phyloP scores from a whole-genome alignment of 37 sponge, comb jelly and placozoan genomes.

The Lycopodina hypogea region DNA sequence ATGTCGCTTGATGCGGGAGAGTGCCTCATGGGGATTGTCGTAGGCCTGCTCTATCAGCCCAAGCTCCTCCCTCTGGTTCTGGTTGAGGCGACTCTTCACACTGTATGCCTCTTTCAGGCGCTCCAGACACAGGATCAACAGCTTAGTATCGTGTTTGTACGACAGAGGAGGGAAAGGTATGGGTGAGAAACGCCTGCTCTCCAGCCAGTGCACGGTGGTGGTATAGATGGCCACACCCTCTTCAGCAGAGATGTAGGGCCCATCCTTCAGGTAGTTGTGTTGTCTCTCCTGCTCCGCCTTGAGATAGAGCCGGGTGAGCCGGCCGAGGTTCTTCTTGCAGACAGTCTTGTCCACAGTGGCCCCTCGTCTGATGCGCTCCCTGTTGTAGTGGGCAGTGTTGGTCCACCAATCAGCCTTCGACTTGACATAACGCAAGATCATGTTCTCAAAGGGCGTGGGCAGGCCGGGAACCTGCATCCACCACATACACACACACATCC shows the following conservation, averaged over 20 bases:
- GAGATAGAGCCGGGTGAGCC: conserved; percentile 93
- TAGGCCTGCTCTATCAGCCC: conserved; percentile 99
- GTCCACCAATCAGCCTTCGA: conserved; percentile 99
- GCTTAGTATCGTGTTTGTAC: conserved; percentile 99
- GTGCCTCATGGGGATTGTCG: conserved; percentile 98
- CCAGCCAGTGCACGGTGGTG: conserved; percentile 99
- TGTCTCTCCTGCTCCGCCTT: conserved; percentile 99
- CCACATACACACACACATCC: neutral
- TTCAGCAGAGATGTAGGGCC: conserved; percentile 96
- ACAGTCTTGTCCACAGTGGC: conserved; percentile 99
- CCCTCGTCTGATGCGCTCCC: conserved; percentile 96
- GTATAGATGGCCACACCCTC: conserved; percentile 99
- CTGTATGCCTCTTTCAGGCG: conserved; percentile 92
- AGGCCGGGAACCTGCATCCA: conserved; percentile 83
- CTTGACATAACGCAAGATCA: conserved; percentile 99
- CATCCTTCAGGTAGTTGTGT: conserved; percentile 99
- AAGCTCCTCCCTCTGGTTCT: conserved; percentile 95
- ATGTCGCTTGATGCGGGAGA: conserved; percentile 95
- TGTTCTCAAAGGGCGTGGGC: conserved; percentile 97
- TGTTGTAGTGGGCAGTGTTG: conserved; percentile 98
- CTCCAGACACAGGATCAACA: conserved; percentile 96
- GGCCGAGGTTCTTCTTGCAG: conserved; percentile 99
- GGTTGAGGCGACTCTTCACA: conserved; percentile 98
- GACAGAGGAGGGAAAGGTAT: conserved; percentile 99
- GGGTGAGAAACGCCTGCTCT: conserved; percentile 97